Percentiles rank a stretch among this genome's conserved stretches.
These are phyloP conservation scores for Pyrochroa serraticornis DNA, from an alignment of 2,888 invertebrate species.

Conservation along the genomic window DNA sequence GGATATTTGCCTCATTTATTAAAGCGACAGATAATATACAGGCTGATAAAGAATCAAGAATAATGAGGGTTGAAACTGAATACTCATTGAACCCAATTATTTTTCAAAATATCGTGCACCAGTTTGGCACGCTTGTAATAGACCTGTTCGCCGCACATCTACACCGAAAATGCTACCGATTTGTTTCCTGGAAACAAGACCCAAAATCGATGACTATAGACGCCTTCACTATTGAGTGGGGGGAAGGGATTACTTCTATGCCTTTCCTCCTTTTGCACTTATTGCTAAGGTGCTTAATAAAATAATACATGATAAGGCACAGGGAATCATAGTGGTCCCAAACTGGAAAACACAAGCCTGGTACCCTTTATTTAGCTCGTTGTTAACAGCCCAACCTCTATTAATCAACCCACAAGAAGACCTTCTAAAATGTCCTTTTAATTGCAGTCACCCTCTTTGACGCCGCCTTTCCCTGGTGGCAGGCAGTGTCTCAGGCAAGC, in stretches of 20 bases:
- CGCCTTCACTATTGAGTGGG: slow-evolving; percentile 29
- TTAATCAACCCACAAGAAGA: slow-evolving; percentile 1
- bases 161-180: neutral
- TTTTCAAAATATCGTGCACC: slow-evolving; percentile 8
- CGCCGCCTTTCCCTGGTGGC: slow-evolving; percentile 20
- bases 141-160: slow-evolving; percentile 21
- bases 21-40: slow-evolving; percentile 29
- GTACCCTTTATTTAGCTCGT: slow-evolving; percentile 24
- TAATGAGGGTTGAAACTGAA: slow-evolving; percentile 25
- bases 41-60: slow-evolving; percentile 31
- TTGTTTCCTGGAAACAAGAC: slow-evolving; percentile 13
- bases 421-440: slow-evolving; percentile 14
- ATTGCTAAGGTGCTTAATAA: slow-evolving; percentile 25
- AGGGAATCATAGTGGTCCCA: slow-evolving; percentile 29
- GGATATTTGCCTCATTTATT: slow-evolving; percentile 34
- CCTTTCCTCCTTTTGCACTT: slow-evolving; percentile 29
- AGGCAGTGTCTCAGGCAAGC: slow-evolving; percentile 5
- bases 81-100: slow-evolving; percentile 20
- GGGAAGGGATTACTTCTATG: slow-evolving; percentile 22
- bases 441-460: slow-evolving; percentile 10
- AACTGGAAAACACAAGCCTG: slow-evolving; percentile 28
- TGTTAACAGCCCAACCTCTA: neutral
- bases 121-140: slow-evolving; percentile 12
- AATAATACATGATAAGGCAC: slow-evolving; percentile 27
- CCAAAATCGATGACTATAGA: slow-evolving; percentile 18